These are phyloP conservation scores for Tenodera sinensis DNA, from an alignment of 2,888 invertebrate species.

Conservation along the genomic window DNA sequence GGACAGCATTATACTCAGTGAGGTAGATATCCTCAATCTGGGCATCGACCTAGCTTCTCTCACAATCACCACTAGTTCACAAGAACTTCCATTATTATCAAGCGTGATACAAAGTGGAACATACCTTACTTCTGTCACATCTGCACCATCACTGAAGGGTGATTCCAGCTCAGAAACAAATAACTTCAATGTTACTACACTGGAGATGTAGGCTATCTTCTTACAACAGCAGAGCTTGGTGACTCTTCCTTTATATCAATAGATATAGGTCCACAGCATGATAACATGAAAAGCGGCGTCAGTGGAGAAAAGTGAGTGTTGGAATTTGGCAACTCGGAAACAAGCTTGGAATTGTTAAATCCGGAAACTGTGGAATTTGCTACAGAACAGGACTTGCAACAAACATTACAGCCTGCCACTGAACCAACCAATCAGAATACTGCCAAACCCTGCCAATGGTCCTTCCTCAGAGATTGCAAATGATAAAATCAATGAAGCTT, in stretches of 20 bases:
- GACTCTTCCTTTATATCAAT: background rate
- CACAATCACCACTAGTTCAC: no score
- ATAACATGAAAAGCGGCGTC: no score
- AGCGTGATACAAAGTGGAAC: slow-evolving; percentile 9
- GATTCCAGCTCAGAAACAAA: background rate
- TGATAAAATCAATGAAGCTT: slow-evolving; percentile 36
- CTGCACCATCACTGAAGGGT: background rate
- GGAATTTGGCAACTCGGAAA: background rate
- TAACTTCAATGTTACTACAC: background rate
- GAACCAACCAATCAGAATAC: background rate
- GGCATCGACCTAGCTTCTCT: no score
- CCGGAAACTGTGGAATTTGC: background rate
- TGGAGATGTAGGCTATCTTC: slow-evolving; percentile 20
- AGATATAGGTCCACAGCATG: background rate
- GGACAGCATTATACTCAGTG: no score
- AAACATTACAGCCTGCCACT: background rate
- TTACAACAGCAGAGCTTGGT: background rate
- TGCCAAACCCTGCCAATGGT: background rate
- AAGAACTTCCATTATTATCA: background rate
- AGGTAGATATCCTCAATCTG: no score
- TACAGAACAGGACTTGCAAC: background rate
- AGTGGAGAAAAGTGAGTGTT: background rate
- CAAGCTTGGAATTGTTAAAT: background rate
- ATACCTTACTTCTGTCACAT: background rate
- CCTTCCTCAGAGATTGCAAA: background rate